Percentiles rank a stretch among this genome's conserved stretches.
Conservation (phyloP, 2,113 vertebrate species). For the Grammomys dolichurus region DNA sequence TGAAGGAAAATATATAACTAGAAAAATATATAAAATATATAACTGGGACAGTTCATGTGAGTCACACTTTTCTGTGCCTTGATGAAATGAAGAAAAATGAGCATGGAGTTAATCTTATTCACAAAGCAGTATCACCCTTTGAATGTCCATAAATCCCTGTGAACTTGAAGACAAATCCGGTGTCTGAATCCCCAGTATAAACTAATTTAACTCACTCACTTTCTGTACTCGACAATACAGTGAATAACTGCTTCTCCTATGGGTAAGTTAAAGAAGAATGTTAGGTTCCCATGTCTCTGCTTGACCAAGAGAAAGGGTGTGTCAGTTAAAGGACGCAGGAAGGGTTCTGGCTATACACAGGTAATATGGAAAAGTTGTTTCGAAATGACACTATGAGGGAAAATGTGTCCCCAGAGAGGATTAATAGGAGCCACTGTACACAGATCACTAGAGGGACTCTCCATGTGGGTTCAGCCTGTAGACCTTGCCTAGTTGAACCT, state of each 20-base stretch:
- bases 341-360: not conserved
- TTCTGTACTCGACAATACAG: not conserved
- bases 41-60: conserved; percentile 75
- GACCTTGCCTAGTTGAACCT: not conserved
- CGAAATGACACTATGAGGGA: not conserved
- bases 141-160: not conserved
- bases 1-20: conserved; percentile 69
- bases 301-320: not conserved
- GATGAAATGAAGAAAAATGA: conserved; percentile 75
- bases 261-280: not conserved
- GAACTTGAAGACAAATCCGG: not conserved
- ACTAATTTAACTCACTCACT: not conserved
- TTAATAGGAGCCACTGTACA: too few species aligned
- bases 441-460: not conserved
- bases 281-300: not conserved
- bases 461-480: accelerated
- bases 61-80: conserved; percentile 76
- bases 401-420: not conserved
- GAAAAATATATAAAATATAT: not conserved
- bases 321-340: not conserved
- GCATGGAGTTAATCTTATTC: conserved; percentile 59
- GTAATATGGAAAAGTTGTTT: not conserved
- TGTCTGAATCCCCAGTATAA: not conserved
- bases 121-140: not conserved
- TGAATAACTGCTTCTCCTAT: not conserved